Conservation (phyloP, 1,140 invertebrate genomes). For the Ceratina calcarata region DNA sequence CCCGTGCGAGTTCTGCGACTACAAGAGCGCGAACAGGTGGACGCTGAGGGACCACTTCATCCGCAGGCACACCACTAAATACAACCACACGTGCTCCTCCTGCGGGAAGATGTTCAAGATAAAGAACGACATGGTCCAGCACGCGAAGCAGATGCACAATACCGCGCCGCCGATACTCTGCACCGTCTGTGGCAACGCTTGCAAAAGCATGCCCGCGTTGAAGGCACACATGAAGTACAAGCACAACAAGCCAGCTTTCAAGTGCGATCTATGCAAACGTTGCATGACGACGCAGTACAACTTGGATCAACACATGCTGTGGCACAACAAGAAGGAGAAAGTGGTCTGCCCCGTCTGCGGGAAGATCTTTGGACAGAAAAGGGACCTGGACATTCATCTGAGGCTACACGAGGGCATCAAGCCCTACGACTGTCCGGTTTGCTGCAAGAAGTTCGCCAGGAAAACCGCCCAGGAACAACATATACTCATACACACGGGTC, state of each 20-base stretch:
- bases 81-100: conserved; percentile 64
- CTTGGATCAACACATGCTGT: conserved; percentile 82
- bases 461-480: conserved; percentile 85
- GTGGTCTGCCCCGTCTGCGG: conserved; percentile 78
- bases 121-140: conserved; percentile 65
- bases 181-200: conserved; percentile 76
- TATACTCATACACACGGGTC: conserved; percentile 89
- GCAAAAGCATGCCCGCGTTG: conserved; percentile 73
- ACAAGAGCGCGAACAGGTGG: conserved; percentile 76
- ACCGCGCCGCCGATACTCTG: conserved; percentile 74
- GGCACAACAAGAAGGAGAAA: conserved; percentile 81
- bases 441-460: conserved; percentile 85
- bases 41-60: conserved; percentile 82
- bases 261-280: conserved; percentile 71
- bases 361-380: conserved; percentile 77
- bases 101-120: conserved; percentile 74
- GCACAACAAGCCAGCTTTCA: conserved; percentile 64
- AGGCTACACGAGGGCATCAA: conserved; percentile 85
- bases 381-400: conserved; percentile 86
- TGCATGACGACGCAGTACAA: conserved; percentile 78
- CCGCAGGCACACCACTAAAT: conserved; percentile 61
- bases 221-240: conserved; percentile 68
- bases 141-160: conserved; percentile 58
- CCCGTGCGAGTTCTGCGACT: conserved; percentile 66
- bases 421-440: conserved; percentile 88